These are phyloP conservation scores for Girardia tigrina DNA, from an alignment of 2,888 invertebrate genomes.

Conservation along the genomic window DNA sequence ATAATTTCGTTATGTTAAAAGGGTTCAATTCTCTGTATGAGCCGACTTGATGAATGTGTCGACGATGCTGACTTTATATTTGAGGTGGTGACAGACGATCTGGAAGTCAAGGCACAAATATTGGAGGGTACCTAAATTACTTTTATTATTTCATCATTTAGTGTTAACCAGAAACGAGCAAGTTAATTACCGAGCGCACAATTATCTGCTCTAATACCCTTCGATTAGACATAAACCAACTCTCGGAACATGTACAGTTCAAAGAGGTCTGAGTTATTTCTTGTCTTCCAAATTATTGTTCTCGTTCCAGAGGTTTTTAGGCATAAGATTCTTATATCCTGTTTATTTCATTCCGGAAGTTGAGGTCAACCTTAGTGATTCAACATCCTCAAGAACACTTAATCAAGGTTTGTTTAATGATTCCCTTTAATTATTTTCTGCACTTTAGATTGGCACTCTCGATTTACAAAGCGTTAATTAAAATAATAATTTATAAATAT, in stretches of 20 bases:
- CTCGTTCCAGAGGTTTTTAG: conserved; percentile 46
- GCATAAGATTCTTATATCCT: conserved; percentile 51
- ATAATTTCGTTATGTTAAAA: too few species aligned
- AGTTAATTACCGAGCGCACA: conserved; percentile 43
- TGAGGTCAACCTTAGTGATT: conserved; percentile 43
- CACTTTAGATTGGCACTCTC: too few species aligned
- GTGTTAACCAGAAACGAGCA: conserved; percentile 43
- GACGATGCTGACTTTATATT: conserved; percentile 51
- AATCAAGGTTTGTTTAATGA: conserved; percentile 39
- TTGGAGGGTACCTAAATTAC: too few species aligned
- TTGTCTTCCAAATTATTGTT: conserved; percentile 17
- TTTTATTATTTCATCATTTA: neutral
- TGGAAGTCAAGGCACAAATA: conserved; percentile 49
- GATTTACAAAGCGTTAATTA: too few species aligned
- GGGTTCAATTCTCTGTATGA: conserved; percentile 51
- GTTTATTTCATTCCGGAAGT: conserved; percentile 52
- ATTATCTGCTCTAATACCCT: conserved; percentile 49
- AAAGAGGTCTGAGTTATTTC: conserved; percentile 43
- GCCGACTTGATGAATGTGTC: conserved; percentile 51
- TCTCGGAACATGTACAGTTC: conserved; percentile 42
- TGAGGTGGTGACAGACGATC: conserved; percentile 50
- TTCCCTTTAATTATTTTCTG: too few species aligned
- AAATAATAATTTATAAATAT: too few species aligned
- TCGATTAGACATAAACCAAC: conserved; percentile 44
- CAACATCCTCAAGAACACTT: conserved; percentile 45